Percentiles rank a stretch among this genome's conserved stretches.
Evolutionary conservation across 2,888 invertebrate genomes (phyloP).

Genomic region (Thyatira batis): DNA sequence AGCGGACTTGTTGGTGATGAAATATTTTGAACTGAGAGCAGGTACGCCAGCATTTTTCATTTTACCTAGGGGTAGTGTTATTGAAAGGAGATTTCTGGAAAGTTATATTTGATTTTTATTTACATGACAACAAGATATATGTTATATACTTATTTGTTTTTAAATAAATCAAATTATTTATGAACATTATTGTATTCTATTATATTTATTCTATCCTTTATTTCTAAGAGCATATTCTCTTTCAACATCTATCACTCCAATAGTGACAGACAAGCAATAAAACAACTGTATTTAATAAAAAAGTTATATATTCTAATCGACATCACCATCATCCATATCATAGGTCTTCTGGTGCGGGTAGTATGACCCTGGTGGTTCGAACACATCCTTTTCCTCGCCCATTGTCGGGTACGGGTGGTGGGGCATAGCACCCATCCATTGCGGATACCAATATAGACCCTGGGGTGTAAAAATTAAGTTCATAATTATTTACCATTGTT

Average conservation of each 20-base stretch:
- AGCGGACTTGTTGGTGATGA: slow-evolving; percentile 80
- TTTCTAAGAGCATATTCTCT: background rate
- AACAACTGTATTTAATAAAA: slow-evolving; percentile 5
- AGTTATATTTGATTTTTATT: slow-evolving; percentile 58
- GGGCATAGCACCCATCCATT: slow-evolving; percentile 73
- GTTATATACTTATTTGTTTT: slow-evolving; percentile 9
- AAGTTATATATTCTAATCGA: slow-evolving; percentile 25
- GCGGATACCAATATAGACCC: slow-evolving; percentile 78
- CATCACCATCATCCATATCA: slow-evolving; percentile 48
- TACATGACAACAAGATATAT: slow-evolving; percentile 6
- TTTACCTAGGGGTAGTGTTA: slow-evolving; percentile 79
- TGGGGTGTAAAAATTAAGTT: slow-evolving; percentile 23
- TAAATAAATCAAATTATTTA: background rate
- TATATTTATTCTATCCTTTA: too few species aligned
- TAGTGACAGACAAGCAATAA: background rate
- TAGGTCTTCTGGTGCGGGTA: slow-evolving; percentile 64
- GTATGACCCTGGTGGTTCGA: slow-evolving; percentile 43
- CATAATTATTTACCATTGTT: background rate
- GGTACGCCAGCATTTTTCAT: slow-evolving; percentile 87
- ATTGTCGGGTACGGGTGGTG: slow-evolving; percentile 59
- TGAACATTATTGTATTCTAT: background rate
- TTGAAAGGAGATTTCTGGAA: slow-evolving; percentile 82
- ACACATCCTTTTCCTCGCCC: slow-evolving; percentile 40
- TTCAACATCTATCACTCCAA: background rate
- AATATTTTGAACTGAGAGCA: slow-evolving; percentile 83